These are phyloP conservation scores for Agrochola circellaris DNA, from an alignment of 2,888 invertebrate genomes.

Conservation along the genomic window DNA sequence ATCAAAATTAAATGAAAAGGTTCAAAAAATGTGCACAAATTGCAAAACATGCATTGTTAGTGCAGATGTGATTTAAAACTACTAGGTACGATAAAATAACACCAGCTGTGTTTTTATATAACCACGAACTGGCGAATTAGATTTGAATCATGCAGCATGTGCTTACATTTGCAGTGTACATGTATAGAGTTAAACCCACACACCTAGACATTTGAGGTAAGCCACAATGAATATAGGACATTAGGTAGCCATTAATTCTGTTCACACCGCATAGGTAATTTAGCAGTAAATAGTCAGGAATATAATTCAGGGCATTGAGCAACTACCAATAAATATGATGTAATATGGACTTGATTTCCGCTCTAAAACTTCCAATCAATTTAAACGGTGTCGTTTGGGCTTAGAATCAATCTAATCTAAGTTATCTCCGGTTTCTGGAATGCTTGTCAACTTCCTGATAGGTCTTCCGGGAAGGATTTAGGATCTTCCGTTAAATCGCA, in stretches of 20 bases:
- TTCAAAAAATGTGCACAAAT: neutral
- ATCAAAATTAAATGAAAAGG: neutral
- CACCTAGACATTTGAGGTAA: neutral
- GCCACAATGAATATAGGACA: slow-evolving; percentile 16
- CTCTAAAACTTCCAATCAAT: neutral
- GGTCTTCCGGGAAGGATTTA: neutral
- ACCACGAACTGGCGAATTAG: neutral
- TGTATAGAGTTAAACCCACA: neutral
- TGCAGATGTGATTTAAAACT: neutral
- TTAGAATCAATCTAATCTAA: neutral
- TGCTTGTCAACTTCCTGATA: neutral
- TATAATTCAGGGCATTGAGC: neutral
- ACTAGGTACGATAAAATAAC: neutral
- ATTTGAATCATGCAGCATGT: neutral
- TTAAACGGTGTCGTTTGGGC: neutral
- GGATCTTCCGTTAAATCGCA: neutral
- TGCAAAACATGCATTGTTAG: neutral
- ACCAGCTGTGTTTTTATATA: neutral
- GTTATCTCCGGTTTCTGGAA: neutral
- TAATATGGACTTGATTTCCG: neutral
- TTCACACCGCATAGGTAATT: slow-evolving; percentile 19
- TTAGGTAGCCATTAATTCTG: slow-evolving; percentile 18
- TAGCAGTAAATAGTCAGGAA: neutral
- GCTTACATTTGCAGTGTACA: neutral
- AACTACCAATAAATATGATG: neutral